Evolutionary conservation across 2,113 vertebrate genomes (phyloP), one percentile per base, ranked within the genome.

Genomic region (Phoxinus phoxinus): DNA sequence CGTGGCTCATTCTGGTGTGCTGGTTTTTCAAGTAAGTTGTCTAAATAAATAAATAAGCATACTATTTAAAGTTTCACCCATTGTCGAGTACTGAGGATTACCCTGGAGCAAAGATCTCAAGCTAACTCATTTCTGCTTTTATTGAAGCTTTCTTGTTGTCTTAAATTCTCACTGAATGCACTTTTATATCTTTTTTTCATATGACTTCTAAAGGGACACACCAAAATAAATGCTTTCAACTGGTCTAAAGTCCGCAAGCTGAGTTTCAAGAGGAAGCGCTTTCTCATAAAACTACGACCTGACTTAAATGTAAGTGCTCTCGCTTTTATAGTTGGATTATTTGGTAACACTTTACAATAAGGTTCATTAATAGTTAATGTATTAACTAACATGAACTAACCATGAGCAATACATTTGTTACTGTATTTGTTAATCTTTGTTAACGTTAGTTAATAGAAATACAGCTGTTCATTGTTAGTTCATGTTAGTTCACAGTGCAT

Each of bases 211-310:
- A 83, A 99, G 98, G 97, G 96, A 90, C 96, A 97, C 90, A 99
- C 97, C 2, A 98, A 96, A 94, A 99, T 99, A 90, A 99, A 99
- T 87, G 95, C 97, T 89, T 99, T 99, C 93, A 99, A 99, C 92
- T 99, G 98, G 98, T 96, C 98, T 74, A 99, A 99, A 93, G 96
- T 99, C 85, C 96, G 98, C 71, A 99, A 99, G 91, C 93, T 99
- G 94, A 99, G 98, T 93, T 99, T 99, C 95, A 99, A 99, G 94
- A 96, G 98, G 88, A 99, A 99, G 86, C 96, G 97, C 41, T 99
- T 99, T 92, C 98, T 99, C 81, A 97, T 99, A 91, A 99, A 99
- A 87, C 94, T 99, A 27, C 95, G 97, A n/a, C 96, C 97, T 0
- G 98, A 99, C 90, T 93, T 96, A 35, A 99, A 99, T 41, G 98